A percentile compares a stretch with the other conserved stretches of the same genome.
phyloP scores from a whole-genome alignment of 2,797 vertebrate species.

The Parotocinclus haroldoi region DNA sequence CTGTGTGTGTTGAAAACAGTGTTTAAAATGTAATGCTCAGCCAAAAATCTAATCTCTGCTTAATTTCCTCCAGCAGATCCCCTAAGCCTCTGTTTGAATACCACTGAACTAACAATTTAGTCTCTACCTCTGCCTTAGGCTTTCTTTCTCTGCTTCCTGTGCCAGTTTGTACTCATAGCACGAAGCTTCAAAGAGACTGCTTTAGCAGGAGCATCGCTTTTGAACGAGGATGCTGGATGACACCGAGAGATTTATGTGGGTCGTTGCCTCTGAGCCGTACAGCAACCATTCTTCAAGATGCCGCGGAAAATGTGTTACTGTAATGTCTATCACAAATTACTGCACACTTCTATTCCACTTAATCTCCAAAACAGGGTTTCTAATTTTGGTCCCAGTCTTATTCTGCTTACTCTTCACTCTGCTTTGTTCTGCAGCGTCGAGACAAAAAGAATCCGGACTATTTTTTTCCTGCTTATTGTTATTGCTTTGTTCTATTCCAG shows the following conservation, averaged over 20 bases:
- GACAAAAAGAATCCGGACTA: too few relatives aligned
- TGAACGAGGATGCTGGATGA: constrained; percentile 55
- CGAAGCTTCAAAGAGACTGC: constrained; percentile 67
- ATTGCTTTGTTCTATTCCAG: constrained; percentile 47
- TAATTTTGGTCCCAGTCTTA: not conserved
- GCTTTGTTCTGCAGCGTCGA: too few relatives aligned
- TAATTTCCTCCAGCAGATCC: too few relatives aligned
- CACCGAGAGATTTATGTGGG: constrained; percentile 73
- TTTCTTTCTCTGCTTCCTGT: constrained; percentile 15
- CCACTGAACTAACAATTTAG: constrained; percentile 37
- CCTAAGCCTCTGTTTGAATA: too few relatives aligned
- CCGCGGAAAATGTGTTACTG: constrained; percentile 12
- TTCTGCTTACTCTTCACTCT: too few relatives aligned
- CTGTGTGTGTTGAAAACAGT: too few relatives aligned
- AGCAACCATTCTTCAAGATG: constrained; percentile 55
- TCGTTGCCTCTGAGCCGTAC: constrained; percentile 56
- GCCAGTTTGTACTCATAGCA: constrained; percentile 49
- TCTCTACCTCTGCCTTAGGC: constrained; percentile 34
- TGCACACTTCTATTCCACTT: not conserved
- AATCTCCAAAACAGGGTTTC: not conserved
- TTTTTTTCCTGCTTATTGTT: too few relatives aligned
- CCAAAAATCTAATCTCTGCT: too few relatives aligned
- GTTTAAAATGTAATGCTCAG: too few relatives aligned
- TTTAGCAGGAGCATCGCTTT: constrained; percentile 56
- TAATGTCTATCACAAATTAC: not conserved